Percentiles rank a stretch among this genome's conserved stretches.
Evolutionary conservation across 2,888 invertebrate species (phyloP).

Genomic region (Hylaea fasciaria): DNA sequence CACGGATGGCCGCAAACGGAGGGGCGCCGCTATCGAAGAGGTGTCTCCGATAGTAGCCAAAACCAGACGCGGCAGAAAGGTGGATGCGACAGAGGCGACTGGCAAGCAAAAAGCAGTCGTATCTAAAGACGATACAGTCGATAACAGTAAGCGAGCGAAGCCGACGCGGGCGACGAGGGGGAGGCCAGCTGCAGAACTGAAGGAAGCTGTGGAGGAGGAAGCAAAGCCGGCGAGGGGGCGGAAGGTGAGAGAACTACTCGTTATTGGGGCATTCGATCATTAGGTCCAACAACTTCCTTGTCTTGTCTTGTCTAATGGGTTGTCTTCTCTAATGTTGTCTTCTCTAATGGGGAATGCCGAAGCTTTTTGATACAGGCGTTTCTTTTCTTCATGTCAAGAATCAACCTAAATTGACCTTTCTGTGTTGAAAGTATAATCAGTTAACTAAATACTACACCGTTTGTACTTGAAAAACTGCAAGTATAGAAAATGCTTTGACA

Average conservation of each 20-base stretch:
- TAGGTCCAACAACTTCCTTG: too few species aligned
- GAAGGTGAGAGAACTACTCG: conserved; percentile 9
- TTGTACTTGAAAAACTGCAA: too few species aligned
- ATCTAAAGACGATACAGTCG: conserved; percentile 4
- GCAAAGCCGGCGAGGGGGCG: conserved; percentile 8
- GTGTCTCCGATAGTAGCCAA: conserved; percentile 45
- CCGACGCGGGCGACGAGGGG: conserved; percentile 17
- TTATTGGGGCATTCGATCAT: not conserved
- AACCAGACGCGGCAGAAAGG: conserved; percentile 45
- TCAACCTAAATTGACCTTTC: too few species aligned
- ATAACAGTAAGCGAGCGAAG: conserved; percentile 10
- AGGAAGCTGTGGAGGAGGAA: conserved; percentile 3
- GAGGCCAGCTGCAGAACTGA: conserved; percentile 6
- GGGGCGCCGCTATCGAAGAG: conserved; percentile 38
- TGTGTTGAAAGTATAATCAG: too few species aligned
- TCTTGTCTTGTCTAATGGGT: too few species aligned
- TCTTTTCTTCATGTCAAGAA: too few species aligned
- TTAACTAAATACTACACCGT: too few species aligned
- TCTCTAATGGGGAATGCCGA: too few species aligned
- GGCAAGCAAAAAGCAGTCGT: conserved; percentile 2
- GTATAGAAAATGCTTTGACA: too few species aligned
- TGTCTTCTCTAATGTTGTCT: too few species aligned
- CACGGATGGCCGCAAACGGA: conserved; percentile 45
- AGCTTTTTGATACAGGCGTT: too few species aligned
- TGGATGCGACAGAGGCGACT: not conserved